Conservation (phyloP, 2,797 vertebrate species). For the Octomys mimax region DNA sequence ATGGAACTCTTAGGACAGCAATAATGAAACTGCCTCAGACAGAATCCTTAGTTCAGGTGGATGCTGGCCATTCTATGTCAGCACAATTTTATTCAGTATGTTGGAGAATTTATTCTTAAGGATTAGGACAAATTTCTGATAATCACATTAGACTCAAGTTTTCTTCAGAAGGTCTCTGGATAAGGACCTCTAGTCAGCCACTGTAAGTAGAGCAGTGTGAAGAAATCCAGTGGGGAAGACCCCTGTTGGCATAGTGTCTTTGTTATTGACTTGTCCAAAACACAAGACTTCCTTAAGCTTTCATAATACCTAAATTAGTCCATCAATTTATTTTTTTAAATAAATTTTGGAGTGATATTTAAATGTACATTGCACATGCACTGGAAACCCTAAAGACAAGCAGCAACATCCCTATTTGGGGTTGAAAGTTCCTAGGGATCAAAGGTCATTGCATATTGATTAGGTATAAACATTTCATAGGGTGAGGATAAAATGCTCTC, state of each 20-base stretch:
- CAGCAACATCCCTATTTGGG: not conserved
- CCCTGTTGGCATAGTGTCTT: not conserved
- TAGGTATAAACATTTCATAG: not conserved
- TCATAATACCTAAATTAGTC: not conserved
- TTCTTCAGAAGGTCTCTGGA: not conserved
- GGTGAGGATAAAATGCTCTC: not conserved
- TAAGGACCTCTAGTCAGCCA: not conserved
- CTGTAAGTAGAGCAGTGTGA: not conserved
- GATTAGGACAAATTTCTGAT: not conserved
- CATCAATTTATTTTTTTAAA: not conserved
- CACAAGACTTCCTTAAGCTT: not conserved
- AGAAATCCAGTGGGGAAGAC: not conserved
- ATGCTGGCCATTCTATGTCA: accelerated
- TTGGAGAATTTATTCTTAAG: not conserved
- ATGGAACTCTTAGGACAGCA: accelerated
- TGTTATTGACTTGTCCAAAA: no score
- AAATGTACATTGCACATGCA: not conserved
- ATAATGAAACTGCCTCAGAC: accelerated
- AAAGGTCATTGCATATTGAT: not conserved
- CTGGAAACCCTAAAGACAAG: not conserved
- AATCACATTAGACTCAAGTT: not conserved
- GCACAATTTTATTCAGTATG: not conserved
- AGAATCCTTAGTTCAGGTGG: not conserved
- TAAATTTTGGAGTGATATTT: not conserved
- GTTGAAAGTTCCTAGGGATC: not conserved